Base-by-base conservation (phyloP, 2,888 invertebrate species). In the Zhuqinia jingwanae region DNA sequence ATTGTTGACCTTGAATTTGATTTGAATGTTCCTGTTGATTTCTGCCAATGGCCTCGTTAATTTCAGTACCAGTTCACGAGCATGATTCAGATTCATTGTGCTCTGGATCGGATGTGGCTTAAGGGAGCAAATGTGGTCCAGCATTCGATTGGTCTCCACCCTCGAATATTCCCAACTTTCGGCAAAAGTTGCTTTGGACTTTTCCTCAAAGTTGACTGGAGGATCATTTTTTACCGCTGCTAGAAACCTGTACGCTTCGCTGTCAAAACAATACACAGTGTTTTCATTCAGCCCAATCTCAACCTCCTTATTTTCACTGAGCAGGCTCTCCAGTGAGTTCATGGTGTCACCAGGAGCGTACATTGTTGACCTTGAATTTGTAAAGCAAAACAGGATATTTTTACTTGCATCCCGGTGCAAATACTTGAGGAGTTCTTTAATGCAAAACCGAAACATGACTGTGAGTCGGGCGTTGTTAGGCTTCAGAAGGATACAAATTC, bases 201-300 rank as follows among this genome's bases (percentile, higher is more conserved):
- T 77, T 0, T 30, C 75, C 0, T n/a, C 6, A 27, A 89, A 87
- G 6, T 56, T 73, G 11, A 84, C 36, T 0, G 82, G 79, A 27
- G 30, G 60, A 1, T 65, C n/a, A 88, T 47, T 17, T 53, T 85
- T 78, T 2, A 78, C 8, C 0, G 90, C 90, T 11, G 78, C 81
- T 13, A 90, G 68, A 80, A 84, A 90, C 3, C 90, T 73, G 20
- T 83, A 65, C 2, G 90, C 75, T 50, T 90, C 90, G n/a, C 60
- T 86, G 45, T 90, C 90, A 45, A 77, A 70, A 60, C 90, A 89
- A 30, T 87, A 90, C 0, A 90, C n/a, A 1, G 82, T 89, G n/a
- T 42, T 13, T 0, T 15, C 2, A 2, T 30, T 25, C 0, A 87
- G 11, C 0, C 77, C 8, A 27, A 90, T 88, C 6, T 45, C 10